A percentile compares a stretch with the other conserved stretches of the same genome.
These are phyloP conservation scores for Cheilosia grossa DNA, from an alignment of 2,888 invertebrate genomes.

Conservation along the genomic window DNA sequence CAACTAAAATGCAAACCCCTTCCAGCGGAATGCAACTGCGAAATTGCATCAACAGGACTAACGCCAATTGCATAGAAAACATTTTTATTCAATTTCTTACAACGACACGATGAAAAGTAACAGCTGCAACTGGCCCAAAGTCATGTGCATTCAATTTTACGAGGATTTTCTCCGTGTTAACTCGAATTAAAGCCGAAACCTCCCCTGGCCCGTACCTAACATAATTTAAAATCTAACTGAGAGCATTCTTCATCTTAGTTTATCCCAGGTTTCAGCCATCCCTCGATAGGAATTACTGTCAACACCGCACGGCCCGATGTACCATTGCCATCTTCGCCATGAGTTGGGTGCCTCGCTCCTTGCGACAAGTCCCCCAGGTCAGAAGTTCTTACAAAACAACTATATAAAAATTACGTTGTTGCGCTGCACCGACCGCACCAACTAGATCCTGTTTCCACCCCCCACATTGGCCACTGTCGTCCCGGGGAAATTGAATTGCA, in stretches of 20 bases:
- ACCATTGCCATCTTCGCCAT: neutral
- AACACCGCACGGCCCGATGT: constrained; percentile 9
- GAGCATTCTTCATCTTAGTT: constrained; percentile 34
- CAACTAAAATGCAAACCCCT: neutral
- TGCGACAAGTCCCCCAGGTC: constrained; percentile 23
- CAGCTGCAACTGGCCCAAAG: neutral
- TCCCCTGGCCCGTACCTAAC: constrained; percentile 1
- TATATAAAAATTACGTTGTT: constrained; percentile 44
- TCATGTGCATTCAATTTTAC: neutral
- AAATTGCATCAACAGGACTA: neutral
- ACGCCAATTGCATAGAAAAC: neutral
- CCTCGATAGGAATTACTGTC: constrained; percentile 50
- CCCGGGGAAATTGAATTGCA: constrained; percentile 50
- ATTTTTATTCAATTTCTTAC: neutral
- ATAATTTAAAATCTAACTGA: constrained; percentile 41
- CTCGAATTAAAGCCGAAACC: constrained; percentile 21
- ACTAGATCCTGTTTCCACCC: constrained; percentile 33
- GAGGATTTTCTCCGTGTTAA: constrained; percentile 6
- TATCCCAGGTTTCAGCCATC: constrained; percentile 40
- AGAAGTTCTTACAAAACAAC: constrained; percentile 37
- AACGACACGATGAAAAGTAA: constrained; percentile 2
- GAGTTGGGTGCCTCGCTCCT: neutral
- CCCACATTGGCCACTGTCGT: neutral
- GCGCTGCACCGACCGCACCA: constrained; percentile 20
- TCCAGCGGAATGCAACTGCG: neutral